Evolutionary conservation across 2,797 vertebrate species (phyloP).

Genomic region (Melanotaenia nigrans): DNA sequence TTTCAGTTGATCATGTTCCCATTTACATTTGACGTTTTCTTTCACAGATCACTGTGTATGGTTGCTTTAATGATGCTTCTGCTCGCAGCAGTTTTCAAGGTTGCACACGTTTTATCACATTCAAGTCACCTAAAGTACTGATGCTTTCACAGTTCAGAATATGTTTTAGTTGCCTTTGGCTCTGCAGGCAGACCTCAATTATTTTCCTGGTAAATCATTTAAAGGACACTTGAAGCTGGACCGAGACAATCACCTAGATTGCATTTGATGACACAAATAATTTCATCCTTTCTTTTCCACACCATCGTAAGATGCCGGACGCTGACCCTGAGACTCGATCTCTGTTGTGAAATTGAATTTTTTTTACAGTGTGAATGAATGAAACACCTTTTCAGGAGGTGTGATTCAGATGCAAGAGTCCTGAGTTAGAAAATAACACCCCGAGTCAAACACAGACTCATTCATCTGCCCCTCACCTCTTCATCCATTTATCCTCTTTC

Average conservation of each 20-base stretch:
- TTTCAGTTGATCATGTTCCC: constrained; percentile 30
- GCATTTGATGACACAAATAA: constrained; percentile 58
- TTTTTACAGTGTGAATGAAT: constrained; percentile 83
- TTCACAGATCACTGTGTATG: constrained; percentile 38
- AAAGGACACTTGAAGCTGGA: constrained; percentile 55
- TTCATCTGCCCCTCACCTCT: constrained; percentile 61
- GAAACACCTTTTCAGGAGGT: constrained; percentile 52
- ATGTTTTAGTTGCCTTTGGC: constrained; percentile 57
- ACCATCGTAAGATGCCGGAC: constrained; percentile 67
- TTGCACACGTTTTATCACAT: constrained; percentile 51
- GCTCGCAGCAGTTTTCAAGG: constrained; percentile 16
- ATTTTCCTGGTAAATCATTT: constrained; percentile 66
- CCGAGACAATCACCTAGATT: constrained; percentile 57
- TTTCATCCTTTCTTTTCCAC: constrained; percentile 47
- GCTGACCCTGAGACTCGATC: constrained; percentile 66
- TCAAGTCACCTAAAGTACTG: constrained; percentile 57
- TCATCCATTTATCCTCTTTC: constrained; percentile 59
- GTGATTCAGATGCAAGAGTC: constrained; percentile 57
- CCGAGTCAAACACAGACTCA: constrained; percentile 52
- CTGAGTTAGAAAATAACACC: constrained; percentile 58
- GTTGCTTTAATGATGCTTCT: constrained; percentile 35
- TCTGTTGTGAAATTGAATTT: constrained; percentile 87
- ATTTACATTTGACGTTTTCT: constrained; percentile 41
- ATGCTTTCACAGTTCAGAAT: constrained; percentile 43
- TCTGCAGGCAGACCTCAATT: constrained; percentile 59